phyloP scores from a whole-genome alignment of 2,113 vertebrate genomes.

The Austrofundulus limnaeus region DNA sequence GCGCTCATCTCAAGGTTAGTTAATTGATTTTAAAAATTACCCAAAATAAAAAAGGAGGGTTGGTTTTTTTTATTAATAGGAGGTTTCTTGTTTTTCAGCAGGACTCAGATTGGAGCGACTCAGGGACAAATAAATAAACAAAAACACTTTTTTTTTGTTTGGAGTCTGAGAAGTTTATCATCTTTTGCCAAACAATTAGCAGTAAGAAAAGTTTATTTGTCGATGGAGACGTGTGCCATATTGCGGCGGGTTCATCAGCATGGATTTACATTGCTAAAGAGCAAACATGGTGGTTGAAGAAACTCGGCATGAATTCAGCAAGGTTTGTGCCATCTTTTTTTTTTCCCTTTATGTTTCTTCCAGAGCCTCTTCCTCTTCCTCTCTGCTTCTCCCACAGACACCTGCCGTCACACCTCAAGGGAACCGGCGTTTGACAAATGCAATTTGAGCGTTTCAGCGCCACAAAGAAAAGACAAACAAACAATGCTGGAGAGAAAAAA shows the following conservation, averaged over 20 bases:
- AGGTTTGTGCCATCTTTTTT: slow-evolving; percentile 58
- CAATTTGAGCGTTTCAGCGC: slow-evolving; percentile 75
- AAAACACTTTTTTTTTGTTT: slow-evolving; percentile 47
- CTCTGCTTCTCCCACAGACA: slow-evolving; percentile 74
- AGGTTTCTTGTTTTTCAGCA: slow-evolving; percentile 30
- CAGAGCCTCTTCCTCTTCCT: slow-evolving; percentile 37
- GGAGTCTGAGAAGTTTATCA: slow-evolving; percentile 56
- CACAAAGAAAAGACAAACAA: slow-evolving; percentile 80
- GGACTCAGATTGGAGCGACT: slow-evolving; percentile 10
- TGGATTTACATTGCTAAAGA: slow-evolving; percentile 99
- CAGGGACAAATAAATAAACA: slow-evolving; percentile 22
- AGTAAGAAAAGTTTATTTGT: slow-evolving; percentile 87
- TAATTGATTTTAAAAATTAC: slow-evolving; percentile 67
- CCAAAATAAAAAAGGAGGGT: slow-evolving; percentile 33
- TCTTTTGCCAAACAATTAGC: slow-evolving; percentile 83
- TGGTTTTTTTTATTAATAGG: slow-evolving; percentile 33
- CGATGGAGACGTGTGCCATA: slow-evolving; percentile 87
- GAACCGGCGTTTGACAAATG: slow-evolving; percentile 78
- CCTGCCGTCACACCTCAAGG: slow-evolving; percentile 82
- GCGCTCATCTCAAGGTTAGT: slow-evolving; percentile 68
- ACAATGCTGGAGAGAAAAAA: slow-evolving; percentile 73
- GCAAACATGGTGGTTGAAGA: slow-evolving; percentile 93
- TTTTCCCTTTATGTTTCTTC: slow-evolving; percentile 60
- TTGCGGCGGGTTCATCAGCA: slow-evolving; percentile 89
- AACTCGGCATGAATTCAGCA: slow-evolving; percentile 90